A percentile compares a stretch with the other conserved stretches of the same genome.
These are phyloP conservation scores for Ophion obscuratus DNA, from an alignment of 2,888 invertebrate genomes.

Conservation along the genomic window DNA sequence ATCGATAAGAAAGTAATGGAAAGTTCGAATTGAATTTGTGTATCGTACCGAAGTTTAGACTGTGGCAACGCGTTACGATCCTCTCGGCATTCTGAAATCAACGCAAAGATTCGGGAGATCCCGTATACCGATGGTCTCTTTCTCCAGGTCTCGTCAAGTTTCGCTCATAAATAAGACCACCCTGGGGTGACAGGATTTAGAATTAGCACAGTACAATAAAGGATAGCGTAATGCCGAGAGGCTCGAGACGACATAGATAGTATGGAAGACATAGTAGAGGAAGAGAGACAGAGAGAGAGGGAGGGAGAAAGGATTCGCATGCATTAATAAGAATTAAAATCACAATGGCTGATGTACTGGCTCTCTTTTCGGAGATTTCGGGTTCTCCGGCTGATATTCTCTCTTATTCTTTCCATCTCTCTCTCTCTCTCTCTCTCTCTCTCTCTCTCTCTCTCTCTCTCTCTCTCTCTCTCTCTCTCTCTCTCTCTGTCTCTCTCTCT, in stretches of 20 bases:
- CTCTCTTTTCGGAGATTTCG: constrained; percentile 42
- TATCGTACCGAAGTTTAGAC: background rate
- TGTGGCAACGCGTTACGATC: background rate
- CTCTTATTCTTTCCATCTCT: constrained; percentile 47
- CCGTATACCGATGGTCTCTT: background rate
- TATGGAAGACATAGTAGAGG: too few species aligned
- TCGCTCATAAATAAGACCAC: constrained; percentile 60
- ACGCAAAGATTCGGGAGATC: background rate
- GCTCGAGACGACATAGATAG: constrained; percentile 30
- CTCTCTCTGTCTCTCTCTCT: constrained; percentile 51
- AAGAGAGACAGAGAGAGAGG: constrained; percentile 26
- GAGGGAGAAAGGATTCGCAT: constrained; percentile 46
- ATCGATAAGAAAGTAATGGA: too few species aligned
- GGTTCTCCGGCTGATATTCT: constrained; percentile 49
- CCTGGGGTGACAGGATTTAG: constrained; percentile 64
- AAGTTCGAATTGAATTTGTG: background rate
- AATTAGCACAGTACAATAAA: constrained; percentile 67
- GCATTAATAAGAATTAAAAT: constrained; percentile 69
- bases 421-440: constrained; percentile 48
- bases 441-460: constrained; percentile 53
- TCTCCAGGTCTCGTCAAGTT: constrained; percentile 12
- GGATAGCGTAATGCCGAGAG: constrained; percentile 56
- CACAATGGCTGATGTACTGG: constrained; percentile 59
- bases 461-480: constrained; percentile 45
- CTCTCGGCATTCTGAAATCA: background rate